Conservation (phyloP, 2,797 vertebrate species). For the Sebastes vulpes region DNA sequence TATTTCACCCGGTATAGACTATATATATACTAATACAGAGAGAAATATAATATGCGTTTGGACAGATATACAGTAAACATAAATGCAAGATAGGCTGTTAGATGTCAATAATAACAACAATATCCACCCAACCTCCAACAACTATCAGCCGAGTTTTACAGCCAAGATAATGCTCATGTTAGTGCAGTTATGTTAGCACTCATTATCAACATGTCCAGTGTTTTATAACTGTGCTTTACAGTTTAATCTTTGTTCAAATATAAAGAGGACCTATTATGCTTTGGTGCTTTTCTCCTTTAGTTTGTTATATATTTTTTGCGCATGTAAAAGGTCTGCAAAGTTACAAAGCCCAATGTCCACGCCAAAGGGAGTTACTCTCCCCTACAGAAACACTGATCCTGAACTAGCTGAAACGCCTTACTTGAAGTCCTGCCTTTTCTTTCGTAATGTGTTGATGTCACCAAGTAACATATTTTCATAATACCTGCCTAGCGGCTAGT, state of each 20-base stretch:
- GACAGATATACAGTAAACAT: neutral
- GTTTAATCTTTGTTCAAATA: neutral
- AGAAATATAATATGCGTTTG: neutral
- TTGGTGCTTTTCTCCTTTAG: too few species aligned
- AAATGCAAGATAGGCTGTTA: neutral
- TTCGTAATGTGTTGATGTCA: accelerated
- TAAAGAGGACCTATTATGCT: too few species aligned
- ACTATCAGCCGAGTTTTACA: neutral
- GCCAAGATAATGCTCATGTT: neutral
- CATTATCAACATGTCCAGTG: neutral
- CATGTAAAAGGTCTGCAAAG: too few species aligned
- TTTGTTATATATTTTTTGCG: too few species aligned
- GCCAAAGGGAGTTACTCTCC: too few species aligned
- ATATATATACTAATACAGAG: neutral
- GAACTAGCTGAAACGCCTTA: too few species aligned
- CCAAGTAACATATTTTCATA: too few species aligned
- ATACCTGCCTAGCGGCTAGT: too few species aligned
- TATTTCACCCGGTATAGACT: neutral
- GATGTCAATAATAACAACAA: neutral
- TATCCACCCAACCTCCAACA: neutral
- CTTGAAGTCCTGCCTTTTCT: too few species aligned
- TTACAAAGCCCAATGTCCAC: too few species aligned
- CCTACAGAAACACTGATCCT: too few species aligned
- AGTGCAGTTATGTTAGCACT: neutral
- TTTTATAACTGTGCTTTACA: neutral